Conservation (phyloP, 2,113 vertebrate genomes). For the Cottus gobio region DNA sequence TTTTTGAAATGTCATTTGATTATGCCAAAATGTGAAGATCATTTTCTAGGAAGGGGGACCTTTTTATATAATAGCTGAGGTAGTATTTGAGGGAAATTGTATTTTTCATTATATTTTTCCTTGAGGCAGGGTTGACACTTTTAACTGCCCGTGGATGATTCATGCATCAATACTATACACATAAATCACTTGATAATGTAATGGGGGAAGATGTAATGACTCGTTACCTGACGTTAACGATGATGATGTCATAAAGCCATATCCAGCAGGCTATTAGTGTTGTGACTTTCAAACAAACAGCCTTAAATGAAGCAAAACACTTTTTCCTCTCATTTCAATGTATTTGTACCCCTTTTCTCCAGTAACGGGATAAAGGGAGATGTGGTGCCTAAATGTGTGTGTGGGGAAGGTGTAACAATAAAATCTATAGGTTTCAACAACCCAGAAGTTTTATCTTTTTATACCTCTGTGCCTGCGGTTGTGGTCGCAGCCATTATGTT, state of each 20-base stretch:
- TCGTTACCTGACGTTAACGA: conserved; percentile 41
- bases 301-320: conserved; percentile 35
- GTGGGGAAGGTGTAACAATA: conserved; percentile 37
- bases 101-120: not conserved
- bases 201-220: conserved; percentile 45
- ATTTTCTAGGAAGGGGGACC: conserved; percentile 48
- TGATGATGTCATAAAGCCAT: conserved; percentile 44
- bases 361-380: not conserved
- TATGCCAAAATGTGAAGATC: conserved; percentile 50
- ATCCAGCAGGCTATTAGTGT: conserved; percentile 37
- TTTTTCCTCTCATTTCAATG: not conserved
- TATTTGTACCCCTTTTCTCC: conserved; percentile 1
- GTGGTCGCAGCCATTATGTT: not conserved
- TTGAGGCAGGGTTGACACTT: conserved; percentile 8
- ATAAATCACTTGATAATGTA: conserved; percentile 61
- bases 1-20: conserved; percentile 34
- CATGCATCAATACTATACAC: conserved; percentile 26
- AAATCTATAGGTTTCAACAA: conserved; percentile 36
- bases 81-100: conserved; percentile 19
- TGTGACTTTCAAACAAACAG: conserved; percentile 30
- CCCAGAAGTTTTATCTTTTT: not conserved
- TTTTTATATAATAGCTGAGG: conserved; percentile 28
- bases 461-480: not conserved
- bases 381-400: conserved; percentile 28
- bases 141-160: conserved; percentile 51